These are phyloP conservation scores for Omphaloscelis lunosa DNA, from an alignment of 2,888 invertebrate genomes.

Conservation along the genomic window DNA sequence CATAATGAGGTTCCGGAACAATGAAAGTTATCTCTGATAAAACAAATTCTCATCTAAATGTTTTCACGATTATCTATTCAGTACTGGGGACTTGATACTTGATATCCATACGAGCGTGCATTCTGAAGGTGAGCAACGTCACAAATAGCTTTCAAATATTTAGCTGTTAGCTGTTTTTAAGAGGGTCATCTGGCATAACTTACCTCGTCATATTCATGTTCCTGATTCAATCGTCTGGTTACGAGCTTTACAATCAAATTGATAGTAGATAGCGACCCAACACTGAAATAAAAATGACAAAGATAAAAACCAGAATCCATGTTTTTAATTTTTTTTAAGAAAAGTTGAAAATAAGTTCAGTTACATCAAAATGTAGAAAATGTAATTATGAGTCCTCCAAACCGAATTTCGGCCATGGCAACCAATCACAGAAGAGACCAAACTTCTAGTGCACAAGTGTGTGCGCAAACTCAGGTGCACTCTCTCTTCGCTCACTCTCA, in stretches of 20 bases:
- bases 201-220: conserved; percentile 94
- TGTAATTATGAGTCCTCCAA: too few relatives aligned
- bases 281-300: conserved; percentile 87
- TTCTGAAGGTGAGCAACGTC: too few relatives aligned
- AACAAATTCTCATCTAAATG: background rate
- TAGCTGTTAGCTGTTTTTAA: too few relatives aligned
- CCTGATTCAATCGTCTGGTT: conserved; percentile 94
- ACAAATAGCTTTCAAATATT: too few relatives aligned
- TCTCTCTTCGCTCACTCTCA: too few relatives aligned
- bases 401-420: too few relatives aligned
- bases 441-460: too few relatives aligned
- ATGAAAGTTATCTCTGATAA: background rate
- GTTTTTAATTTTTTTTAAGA: too few relatives aligned
- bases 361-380: background rate
- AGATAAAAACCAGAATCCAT: background rate
- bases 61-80: background rate
- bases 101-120: too few relatives aligned
- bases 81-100: background rate
- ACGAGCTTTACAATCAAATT: conserved; percentile 93
- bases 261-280: conserved; percentile 93
- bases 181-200: background rate
- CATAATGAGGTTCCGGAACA: background rate
- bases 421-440: too few relatives aligned
- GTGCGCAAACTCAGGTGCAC: too few relatives aligned
- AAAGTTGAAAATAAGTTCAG: background rate